Percentiles rank a stretch among this genome's conserved stretches.
Conservation (phyloP, 2,113 vertebrate genomes). For the Podilymbus podiceps region DNA sequence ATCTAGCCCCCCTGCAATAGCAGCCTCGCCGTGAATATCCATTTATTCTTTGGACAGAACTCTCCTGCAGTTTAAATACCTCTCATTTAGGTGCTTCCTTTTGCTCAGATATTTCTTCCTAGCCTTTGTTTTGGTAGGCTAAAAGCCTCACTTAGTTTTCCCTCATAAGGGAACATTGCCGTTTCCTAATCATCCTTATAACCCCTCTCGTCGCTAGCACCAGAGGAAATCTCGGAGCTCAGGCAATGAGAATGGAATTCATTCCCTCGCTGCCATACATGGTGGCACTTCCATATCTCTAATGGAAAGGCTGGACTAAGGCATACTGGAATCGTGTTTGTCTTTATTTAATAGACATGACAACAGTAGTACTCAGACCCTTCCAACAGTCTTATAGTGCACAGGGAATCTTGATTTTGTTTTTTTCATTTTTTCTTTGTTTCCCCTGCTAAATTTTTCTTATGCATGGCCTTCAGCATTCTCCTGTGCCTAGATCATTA, state of each 20-base stretch:
- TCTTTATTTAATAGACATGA: neutral
- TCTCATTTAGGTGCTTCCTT: neutral
- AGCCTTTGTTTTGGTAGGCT: neutral
- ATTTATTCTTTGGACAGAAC: neutral
- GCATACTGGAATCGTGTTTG: neutral
- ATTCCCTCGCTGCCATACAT: neutral
- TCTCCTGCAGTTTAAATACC: neutral
- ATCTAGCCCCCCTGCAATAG: neutral
- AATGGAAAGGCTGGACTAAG: neutral
- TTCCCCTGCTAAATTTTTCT: neutral
- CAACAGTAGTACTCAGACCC: neutral
- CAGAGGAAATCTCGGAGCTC: neutral
- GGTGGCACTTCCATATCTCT: neutral
- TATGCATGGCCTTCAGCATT: neutral
- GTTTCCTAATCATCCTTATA: neutral
- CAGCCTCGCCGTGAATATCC: neutral
- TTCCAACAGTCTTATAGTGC: neutral
- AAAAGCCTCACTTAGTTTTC: neutral
- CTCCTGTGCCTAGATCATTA: neutral
- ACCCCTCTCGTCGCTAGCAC: neutral
- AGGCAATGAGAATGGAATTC: neutral
- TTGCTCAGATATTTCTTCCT: neutral
- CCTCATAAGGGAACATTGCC: neutral
- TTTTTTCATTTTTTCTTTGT: neutral
- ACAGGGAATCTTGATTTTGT: neutral